Evolutionary conservation across 2,888 invertebrate species (phyloP).

Genomic region (Eurytoma adleriae): DNA sequence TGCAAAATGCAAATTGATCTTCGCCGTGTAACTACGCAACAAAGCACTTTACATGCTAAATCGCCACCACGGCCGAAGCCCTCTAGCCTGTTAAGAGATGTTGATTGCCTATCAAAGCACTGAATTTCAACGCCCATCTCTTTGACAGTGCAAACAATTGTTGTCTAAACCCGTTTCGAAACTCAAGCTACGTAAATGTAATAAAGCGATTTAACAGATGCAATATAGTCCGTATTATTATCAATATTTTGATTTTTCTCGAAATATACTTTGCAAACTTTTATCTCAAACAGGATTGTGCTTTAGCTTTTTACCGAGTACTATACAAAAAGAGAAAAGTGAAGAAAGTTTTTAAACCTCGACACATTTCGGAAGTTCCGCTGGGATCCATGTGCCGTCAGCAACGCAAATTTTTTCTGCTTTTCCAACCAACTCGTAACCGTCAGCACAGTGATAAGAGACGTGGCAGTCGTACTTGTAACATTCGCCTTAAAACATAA

Average conservation of each 20-base stretch:
- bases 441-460: slow-evolving; percentile 94
- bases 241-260: too few relatives aligned
- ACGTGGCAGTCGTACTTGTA: slow-evolving; percentile 95
- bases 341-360: slow-evolving; percentile 72
- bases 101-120: slow-evolving; percentile 27
- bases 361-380: slow-evolving; percentile 93
- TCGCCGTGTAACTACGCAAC: slow-evolving; percentile 30
- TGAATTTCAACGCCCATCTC: neutral
- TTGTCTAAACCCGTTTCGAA: neutral
- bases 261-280: neutral
- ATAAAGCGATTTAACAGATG: neutral
- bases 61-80: neutral
- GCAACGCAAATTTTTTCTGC: slow-evolving; percentile 92
- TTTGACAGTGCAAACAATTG: neutral
- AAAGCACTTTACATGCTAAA: slow-evolving; percentile 37
- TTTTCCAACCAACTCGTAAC: slow-evolving; percentile 94
- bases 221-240: too few relatives aligned
- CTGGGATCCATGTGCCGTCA: slow-evolving; percentile 94
- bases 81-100: slow-evolving; percentile 9
- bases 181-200: neutral
- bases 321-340: neutral
- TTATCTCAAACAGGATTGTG: neutral
- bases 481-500: slow-evolving; percentile 81
- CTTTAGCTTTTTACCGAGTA: neutral
- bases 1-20: slow-evolving; percentile 57